Base-by-base conservation (phyloP, 2,797 vertebrate genomes). In the Pipistrellus pipistrellus region DNA sequence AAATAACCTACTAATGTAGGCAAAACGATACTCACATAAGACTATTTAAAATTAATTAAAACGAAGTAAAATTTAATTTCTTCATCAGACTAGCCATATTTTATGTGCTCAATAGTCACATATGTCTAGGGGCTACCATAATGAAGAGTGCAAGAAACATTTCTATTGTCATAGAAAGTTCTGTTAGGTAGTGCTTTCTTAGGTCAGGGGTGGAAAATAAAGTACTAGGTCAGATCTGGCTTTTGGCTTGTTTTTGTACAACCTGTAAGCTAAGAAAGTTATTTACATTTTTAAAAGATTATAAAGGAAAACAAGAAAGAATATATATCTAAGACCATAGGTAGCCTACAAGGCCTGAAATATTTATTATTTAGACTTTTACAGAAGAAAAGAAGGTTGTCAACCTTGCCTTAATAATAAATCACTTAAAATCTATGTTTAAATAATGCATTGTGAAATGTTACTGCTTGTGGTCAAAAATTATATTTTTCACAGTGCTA, bases 31-130 rank as follows among this genome's bases (percentile, higher is more conserved):
- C 25, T 4, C 38, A 68, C 21, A 13, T 59, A 20, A 18, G 21
- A 21, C 69, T 81, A 84, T 91, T 53, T 71, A 92, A 90, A 84
- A 66, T 35, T 14, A 57, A 73, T n/a, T 48, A 27, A 51, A 82
- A 64, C 64, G 13, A 94, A 80, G 55, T 75, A 59, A 91, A 92
- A 57, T 91, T 76, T n/a, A 84, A 13, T 89, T 73, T 44, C 17
- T 90, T 1, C 20, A 23, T 76, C 14, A 81, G 2, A 53, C 48
- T 20, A 66, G 57, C 25, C 25, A 9, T 59, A 76, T 85, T 83
- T 82, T 17, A 35, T 38, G 3, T 51, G 17, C 17, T 88, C 62
- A 9, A 8, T 21, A 44, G 41, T 48, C 10, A 8, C 25, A 30
- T 25, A 14, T 44, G 46, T 38, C 12, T 83, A 53, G 10, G 17